These are phyloP conservation scores for Lysandra bellargus DNA, from an alignment of 2,888 invertebrate genomes.

Conservation along the genomic window DNA sequence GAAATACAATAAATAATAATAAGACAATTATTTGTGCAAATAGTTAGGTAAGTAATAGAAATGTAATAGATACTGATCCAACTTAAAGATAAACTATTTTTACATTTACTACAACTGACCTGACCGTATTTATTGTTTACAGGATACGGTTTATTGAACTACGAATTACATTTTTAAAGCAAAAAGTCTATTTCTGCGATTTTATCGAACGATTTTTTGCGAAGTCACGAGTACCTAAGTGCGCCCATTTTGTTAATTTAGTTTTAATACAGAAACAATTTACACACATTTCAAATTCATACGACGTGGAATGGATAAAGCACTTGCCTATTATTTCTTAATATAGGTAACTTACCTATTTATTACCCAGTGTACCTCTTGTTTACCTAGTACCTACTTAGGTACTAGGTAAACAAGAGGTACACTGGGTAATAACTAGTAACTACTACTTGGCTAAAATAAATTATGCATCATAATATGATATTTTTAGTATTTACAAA, in stretches of 20 bases:
- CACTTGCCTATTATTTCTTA: not conserved
- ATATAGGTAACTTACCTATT: not conserved
- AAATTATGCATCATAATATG: slow-evolving; percentile 26
- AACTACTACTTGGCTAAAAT: slow-evolving; percentile 12
- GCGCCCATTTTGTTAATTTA: not conserved
- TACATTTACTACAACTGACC: not conserved
- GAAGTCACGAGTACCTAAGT: not conserved
- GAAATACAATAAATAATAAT: not conserved
- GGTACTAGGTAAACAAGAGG: not conserved
- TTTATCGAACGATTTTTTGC: not conserved
- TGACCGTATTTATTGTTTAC: not conserved
- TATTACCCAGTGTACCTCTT: too few relatives aligned
- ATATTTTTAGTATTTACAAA: slow-evolving; percentile 23
- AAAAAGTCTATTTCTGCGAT: not conserved
- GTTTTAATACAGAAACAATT: not conserved
- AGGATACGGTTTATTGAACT: not conserved
- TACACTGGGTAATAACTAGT: not conserved
- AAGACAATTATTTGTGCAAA: not conserved
- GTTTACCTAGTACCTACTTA: too few relatives aligned
- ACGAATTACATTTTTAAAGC: not conserved
- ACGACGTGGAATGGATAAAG: slow-evolving; percentile 28
- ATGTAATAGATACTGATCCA: not conserved
- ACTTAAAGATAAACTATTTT: not conserved
- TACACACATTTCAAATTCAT: not conserved
- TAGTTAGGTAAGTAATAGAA: too few relatives aligned